Conservation (phyloP, 2,888 invertebrate genomes). For the Cremastobaeus sp. region DNA sequence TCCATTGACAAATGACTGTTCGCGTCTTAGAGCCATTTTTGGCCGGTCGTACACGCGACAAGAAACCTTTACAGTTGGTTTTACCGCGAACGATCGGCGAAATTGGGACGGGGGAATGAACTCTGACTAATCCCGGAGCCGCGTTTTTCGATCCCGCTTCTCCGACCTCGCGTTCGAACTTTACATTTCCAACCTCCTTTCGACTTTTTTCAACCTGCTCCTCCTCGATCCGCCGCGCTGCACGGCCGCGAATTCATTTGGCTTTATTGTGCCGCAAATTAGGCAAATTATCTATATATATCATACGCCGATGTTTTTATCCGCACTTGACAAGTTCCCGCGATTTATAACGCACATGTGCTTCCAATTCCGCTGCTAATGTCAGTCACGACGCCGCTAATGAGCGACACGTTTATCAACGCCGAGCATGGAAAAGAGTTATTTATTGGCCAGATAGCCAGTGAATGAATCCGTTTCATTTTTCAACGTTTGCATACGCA, state of each 20-base stretch:
- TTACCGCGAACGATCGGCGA: neutral
- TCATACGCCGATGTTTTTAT: neutral
- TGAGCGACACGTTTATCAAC: constrained; percentile 25
- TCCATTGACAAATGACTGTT: constrained; percentile 50
- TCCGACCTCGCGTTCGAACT: neutral
- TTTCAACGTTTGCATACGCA: too few species aligned
- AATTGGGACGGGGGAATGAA: neutral
- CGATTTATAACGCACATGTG: constrained; percentile 6
- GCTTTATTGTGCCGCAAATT: too few species aligned
- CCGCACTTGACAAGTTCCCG: neutral
- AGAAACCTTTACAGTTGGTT: constrained; percentile 31
- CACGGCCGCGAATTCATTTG: neutral
- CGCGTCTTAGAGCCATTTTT: constrained; percentile 51
- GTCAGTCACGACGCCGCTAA: constrained; percentile 15
- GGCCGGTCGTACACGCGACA: constrained; percentile 35
- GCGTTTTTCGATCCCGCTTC: neutral
- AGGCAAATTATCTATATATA: too few species aligned
- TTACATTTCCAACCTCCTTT: too few species aligned
- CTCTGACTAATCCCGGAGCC: neutral
- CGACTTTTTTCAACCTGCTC: too few species aligned
- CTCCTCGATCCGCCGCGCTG: too few species aligned
- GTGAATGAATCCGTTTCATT: too few species aligned
- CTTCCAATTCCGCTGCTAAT: constrained; percentile 3
- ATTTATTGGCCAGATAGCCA: constrained; percentile 26
- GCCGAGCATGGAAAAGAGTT: constrained; percentile 18